A percentile compares a stretch with the other conserved stretches of the same genome.
Evolutionary conservation across 2,113 vertebrate genomes (phyloP).

Genomic region (Siniperca chuatsi): DNA sequence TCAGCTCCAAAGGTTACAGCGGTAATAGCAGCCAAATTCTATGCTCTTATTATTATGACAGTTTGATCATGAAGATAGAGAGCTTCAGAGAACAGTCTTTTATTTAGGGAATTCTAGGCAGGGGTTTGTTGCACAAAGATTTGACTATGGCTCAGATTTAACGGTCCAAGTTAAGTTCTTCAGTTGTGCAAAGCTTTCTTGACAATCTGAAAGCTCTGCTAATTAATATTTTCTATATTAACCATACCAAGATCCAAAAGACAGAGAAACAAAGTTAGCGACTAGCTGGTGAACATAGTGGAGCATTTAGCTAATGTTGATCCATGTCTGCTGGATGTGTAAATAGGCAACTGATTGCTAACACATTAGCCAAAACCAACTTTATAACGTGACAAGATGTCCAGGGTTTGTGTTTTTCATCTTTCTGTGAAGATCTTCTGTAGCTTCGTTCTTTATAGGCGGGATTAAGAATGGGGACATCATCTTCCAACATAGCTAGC

Average conservation of each 20-base stretch:
- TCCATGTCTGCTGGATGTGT: background rate
- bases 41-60: constrained; percentile 32
- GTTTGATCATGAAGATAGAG: constrained; percentile 19
- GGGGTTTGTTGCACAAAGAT: constrained; percentile 40
- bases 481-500: too few species aligned
- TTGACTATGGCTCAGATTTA: background rate
- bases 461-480: too few species aligned
- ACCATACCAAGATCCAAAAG: background rate
- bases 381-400: background rate
- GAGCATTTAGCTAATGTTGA: background rate
- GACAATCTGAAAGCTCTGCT: constrained; percentile 1
- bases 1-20: constrained; percentile 27
- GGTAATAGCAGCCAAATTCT: constrained; percentile 29
- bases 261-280: too few species aligned
- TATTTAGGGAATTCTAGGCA: constrained; percentile 10
- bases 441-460: background rate
- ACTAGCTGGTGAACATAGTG: background rate
- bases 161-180: background rate
- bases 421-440: background rate
- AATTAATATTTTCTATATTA: background rate
- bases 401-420: background rate
- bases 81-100: background rate
- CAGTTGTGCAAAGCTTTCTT: background rate
- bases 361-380: background rate
- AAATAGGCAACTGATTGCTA: background rate